Evolutionary conservation across 2,113 vertebrate genomes (phyloP).

Genomic region (Clupea harengus): DNA sequence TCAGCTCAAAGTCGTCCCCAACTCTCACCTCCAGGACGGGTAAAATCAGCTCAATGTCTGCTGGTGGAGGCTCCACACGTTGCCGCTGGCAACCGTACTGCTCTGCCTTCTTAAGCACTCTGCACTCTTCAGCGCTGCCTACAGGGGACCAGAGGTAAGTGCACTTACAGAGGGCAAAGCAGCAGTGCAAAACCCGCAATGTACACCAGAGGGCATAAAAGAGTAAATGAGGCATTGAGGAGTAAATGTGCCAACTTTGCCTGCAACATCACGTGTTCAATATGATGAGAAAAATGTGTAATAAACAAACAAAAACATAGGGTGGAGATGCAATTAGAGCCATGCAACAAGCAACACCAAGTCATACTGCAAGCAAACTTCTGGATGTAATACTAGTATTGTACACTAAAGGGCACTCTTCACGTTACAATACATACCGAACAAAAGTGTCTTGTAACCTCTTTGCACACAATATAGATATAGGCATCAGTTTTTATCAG

Average conservation of each 20-base stretch:
- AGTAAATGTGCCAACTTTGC: not conserved
- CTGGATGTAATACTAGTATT: not conserved
- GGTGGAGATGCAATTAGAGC: not conserved
- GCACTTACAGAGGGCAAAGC: not conserved
- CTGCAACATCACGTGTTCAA: not conserved
- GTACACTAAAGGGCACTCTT: not conserved
- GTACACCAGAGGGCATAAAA: not conserved
- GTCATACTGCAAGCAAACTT: not conserved
- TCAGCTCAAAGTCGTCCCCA: constrained; percentile 80
- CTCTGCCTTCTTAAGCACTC: constrained; percentile 84
- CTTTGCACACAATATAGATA: too few species aligned
- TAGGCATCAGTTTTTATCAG: not conserved
- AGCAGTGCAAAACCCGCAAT: not conserved
- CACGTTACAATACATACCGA: not conserved
- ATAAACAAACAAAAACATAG: not conserved
- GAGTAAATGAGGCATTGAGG: not conserved
- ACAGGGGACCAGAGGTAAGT: not conserved
- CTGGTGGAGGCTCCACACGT: constrained; percentile 32
- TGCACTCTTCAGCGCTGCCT: constrained; percentile 85
- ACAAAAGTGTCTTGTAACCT: not conserved
- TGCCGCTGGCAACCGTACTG: constrained; percentile 80
- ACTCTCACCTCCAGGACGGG: constrained; percentile 70
- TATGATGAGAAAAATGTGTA: not conserved
- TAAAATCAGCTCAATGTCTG: constrained; percentile 79
- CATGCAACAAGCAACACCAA: not conserved